phyloP scores from a whole-genome alignment of 2,797 vertebrate species.

The Atherinosoma microstoma region DNA sequence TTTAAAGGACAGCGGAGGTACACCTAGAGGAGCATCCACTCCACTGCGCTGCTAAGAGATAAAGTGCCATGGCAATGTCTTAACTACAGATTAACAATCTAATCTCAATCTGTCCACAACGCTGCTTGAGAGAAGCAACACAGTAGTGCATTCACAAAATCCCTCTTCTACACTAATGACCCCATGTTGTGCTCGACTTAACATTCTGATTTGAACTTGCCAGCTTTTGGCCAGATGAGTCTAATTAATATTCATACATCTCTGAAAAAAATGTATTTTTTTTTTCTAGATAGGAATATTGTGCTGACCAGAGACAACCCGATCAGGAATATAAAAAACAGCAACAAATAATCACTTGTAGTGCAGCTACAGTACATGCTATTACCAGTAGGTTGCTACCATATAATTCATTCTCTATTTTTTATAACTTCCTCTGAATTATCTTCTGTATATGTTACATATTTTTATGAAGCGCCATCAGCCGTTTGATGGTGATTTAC shows the following conservation, averaged over 20 bases:
- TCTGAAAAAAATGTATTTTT: background rate
- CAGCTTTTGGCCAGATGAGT: background rate
- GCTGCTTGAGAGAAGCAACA: slow-evolving; percentile 16
- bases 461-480: too few species aligned
- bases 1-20: slow-evolving; percentile 34
- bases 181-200: background rate
- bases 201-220: background rate
- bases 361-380: too few species aligned
- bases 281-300: too few species aligned
- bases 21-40: slow-evolving; percentile 35
- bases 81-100: slow-evolving; percentile 77
- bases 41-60: slow-evolving; percentile 61
- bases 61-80: slow-evolving; percentile 67
- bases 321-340: too few species aligned
- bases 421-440: too few species aligned
- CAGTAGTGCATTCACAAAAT: slow-evolving; percentile 3
- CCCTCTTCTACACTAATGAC: background rate
- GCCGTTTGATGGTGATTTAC: background rate
- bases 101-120: slow-evolving; percentile 79
- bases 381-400: too few species aligned
- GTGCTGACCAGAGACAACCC: too few species aligned
- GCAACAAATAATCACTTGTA: too few species aligned
- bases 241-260: background rate
- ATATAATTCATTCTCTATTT: too few species aligned
- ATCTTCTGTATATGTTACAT: too few species aligned